Evolutionary conservation across 1,140 invertebrate genomes (phyloP), one percentile per base, ranked within the genome.

Genomic region (Ips nitidus): DNA sequence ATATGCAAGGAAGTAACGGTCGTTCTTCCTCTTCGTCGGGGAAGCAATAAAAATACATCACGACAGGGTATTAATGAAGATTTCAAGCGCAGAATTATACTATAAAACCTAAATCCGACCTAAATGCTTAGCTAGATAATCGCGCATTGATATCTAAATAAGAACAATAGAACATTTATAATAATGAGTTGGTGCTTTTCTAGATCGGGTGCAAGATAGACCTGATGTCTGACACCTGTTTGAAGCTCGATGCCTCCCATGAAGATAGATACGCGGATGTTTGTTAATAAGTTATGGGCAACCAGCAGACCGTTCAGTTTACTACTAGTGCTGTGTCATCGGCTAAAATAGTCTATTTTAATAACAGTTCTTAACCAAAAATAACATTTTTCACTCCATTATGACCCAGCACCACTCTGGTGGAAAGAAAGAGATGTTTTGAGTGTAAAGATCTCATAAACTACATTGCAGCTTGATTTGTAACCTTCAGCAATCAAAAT

Each of bases 151-250:
- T 60, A 59, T 67, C 56, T 8, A 60, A 66, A 57, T 40, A 47
- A 67, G 42, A 67, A 67, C 66, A 67, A 67, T 67, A 50, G 66
- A 67, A 60, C 56, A 67, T 67, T 67, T 67, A 67, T 67, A 67
- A 66, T 66, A 66, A 67, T 67, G 66, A 60, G 56, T 67, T 52
- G 56, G 41, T 50, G 43, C 38, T 67, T 67, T 67, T 55, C 41
- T 58, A 67, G 66, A 67, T 67, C 41, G 47, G 56, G 56, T 52
- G 52, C 58, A 59, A 67, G 66, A 67, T 67, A 67, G 42, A 53
- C 38, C 53, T 22, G 59, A 60, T 8, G 58, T 67, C 66, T 60
- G 66, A 67, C 66, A 67, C 66, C 66, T 60, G 66, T 60, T 60
- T 65, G 63, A 65, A 65, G 52, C 63, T 55, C n/a, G 43, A 41